A percentile compares a stretch with the other conserved stretches of the same genome.
Conservation (phyloP, 2,797 vertebrate species). For the Rousettus madagascariensis region DNA sequence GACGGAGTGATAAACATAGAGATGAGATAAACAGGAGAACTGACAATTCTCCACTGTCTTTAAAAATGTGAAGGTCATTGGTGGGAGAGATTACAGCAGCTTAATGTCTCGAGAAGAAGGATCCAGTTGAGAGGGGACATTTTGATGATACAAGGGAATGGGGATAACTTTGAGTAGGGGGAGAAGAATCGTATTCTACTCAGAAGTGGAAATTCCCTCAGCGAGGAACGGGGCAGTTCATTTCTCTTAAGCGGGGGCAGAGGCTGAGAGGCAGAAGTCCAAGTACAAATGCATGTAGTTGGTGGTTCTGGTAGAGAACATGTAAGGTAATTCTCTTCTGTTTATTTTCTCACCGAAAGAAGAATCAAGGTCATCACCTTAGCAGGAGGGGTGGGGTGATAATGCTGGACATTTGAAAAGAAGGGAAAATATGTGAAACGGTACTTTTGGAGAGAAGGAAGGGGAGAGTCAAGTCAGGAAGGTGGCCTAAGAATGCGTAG, state of each 20-base stretch:
- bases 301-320: not conserved
- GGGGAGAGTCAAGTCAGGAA: not conserved
- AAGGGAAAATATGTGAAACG: not conserved
- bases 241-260: not conserved
- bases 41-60: not conserved
- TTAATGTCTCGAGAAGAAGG: not conserved
- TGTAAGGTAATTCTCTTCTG: not conserved
- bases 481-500: rapidly evolving
- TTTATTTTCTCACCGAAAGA: not conserved
- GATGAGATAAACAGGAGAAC: not conserved
- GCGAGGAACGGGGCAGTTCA: too few species aligned
- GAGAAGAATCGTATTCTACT: not conserved
- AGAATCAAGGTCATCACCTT: not conserved
- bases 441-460: not conserved
- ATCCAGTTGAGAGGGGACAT: not conserved
- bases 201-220: not conserved
- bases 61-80: not conserved
- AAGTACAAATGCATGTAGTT: not conserved
- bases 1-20: not conserved
- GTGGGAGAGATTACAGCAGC: not conserved
- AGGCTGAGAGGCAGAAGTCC: not conserved
- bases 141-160: not conserved
- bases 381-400: not conserved
- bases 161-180: not conserved
- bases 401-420: not conserved